phyloP scores from a whole-genome alignment of 1,140 invertebrate species.

The Probaryconus sp. region DNA sequence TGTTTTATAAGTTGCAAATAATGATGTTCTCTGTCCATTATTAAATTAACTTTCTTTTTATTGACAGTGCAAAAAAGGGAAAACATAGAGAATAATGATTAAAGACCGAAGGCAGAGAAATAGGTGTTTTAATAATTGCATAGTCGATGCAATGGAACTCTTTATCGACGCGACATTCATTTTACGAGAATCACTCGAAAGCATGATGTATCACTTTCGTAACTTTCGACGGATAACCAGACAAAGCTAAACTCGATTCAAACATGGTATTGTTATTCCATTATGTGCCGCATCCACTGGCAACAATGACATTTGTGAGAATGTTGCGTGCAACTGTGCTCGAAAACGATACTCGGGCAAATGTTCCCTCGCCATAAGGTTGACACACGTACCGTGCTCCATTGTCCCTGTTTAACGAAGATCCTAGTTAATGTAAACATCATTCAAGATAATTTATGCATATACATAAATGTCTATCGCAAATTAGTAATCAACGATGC shows the following conservation, averaged over 20 bases:
- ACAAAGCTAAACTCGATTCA: constrained; percentile 24
- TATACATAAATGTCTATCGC: too few relatives aligned
- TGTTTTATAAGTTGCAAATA: too few relatives aligned
- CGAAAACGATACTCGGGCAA: constrained; percentile 27
- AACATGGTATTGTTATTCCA: constrained; percentile 29
- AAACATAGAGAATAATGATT: too few relatives aligned
- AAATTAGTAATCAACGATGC: too few relatives aligned
- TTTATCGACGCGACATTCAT: constrained; percentile 1
- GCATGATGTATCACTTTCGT: constrained; percentile 32
- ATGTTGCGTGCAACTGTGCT: constrained; percentile 11
- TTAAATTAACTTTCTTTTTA: too few relatives aligned
- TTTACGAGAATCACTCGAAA: constrained; percentile 20
- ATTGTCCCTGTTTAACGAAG: constrained; percentile 21
- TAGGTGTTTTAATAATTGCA: too few relatives aligned
- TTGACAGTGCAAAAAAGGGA: too few relatives aligned
- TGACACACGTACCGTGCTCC: constrained; percentile 6
- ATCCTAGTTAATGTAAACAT: constrained; percentile 4
- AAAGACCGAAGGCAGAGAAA: too few relatives aligned
- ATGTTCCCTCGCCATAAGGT: constrained; percentile 20
- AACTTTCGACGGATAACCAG: constrained; percentile 34
- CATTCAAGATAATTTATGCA: constrained; percentile 4
- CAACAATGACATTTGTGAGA: constrained; percentile 33
- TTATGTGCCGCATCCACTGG: constrained; percentile 21
- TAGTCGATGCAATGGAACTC: too few relatives aligned
- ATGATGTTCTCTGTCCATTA: too few relatives aligned